Evolutionary conservation across 2,113 vertebrate genomes (phyloP).

Genomic region (Lynx canadensis): DNA sequence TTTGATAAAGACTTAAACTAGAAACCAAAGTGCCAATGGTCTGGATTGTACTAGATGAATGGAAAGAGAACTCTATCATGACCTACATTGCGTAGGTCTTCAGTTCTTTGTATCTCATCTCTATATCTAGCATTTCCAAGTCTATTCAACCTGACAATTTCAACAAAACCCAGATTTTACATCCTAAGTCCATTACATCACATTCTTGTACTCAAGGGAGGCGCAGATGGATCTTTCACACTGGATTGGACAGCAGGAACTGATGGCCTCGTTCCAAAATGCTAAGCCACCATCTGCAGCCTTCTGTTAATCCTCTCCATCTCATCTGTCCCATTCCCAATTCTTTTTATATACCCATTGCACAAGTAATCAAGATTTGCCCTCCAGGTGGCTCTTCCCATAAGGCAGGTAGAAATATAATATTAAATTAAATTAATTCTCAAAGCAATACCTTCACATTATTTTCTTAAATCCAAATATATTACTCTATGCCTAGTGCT

Average conservation of each 20-base stretch:
- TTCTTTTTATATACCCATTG: constrained; percentile 54
- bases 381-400: constrained; percentile 41
- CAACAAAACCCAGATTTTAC: constrained; percentile 40
- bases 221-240: constrained; percentile 68
- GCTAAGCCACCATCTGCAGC: constrained; percentile 66
- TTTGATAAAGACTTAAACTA: not conserved
- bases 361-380: constrained; percentile 45
- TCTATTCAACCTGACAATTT: constrained; percentile 46
- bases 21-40: not conserved
- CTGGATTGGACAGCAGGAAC: constrained; percentile 64
- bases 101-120: not conserved
- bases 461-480: not conserved
- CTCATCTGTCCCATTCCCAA: constrained; percentile 26
- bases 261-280: constrained; percentile 67
- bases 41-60: not conserved
- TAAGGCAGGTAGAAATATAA: constrained; percentile 13
- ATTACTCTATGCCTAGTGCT: not conserved
- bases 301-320: constrained; percentile 66
- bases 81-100: not conserved
- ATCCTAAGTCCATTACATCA: constrained; percentile 32
- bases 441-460: constrained; percentile 9
- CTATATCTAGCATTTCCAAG: not conserved
- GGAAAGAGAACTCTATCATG: not conserved
- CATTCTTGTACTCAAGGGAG: constrained; percentile 58
- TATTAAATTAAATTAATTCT: constrained; percentile 10